Conservation (phyloP, 2,888 invertebrate genomes). For the Lamellibrachia satsuma region DNA sequence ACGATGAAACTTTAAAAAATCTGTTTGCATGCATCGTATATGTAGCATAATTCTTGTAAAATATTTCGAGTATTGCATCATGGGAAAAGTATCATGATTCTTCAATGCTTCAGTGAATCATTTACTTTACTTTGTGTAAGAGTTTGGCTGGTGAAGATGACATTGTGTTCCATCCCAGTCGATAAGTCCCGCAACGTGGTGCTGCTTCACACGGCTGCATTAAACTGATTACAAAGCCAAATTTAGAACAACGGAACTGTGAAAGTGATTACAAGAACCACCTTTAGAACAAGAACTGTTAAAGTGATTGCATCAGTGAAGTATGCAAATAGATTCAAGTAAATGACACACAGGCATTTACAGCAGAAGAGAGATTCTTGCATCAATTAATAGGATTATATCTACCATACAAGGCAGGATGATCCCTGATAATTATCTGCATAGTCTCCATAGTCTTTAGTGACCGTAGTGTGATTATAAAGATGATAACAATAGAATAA, state of each 20-base stretch:
- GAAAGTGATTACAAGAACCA: no score
- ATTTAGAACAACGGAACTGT: background rate
- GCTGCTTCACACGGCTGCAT: background rate
- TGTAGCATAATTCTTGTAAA: no score
- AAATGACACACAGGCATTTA: background rate
- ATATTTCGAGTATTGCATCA: no score
- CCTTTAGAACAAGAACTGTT: background rate
- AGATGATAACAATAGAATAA: background rate
- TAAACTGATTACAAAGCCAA: background rate
- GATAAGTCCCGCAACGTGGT: background rate
- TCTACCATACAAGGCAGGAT: background rate
- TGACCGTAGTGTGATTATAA: background rate
- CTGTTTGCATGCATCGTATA: no score
- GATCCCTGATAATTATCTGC: background rate
- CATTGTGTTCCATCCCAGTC: background rate
- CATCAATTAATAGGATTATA: background rate
- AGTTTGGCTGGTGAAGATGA: background rate
- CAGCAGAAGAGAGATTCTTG: background rate
- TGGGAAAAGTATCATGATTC: no score
- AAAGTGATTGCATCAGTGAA: background rate
- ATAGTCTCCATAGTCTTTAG: background rate
- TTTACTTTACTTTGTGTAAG: no score
- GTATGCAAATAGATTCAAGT: background rate
- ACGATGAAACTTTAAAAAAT: no score
- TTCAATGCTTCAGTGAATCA: no score